These are phyloP conservation scores for Polyodon spathula DNA, from an alignment of 2,113 vertebrate species.

Conservation along the genomic window DNA sequence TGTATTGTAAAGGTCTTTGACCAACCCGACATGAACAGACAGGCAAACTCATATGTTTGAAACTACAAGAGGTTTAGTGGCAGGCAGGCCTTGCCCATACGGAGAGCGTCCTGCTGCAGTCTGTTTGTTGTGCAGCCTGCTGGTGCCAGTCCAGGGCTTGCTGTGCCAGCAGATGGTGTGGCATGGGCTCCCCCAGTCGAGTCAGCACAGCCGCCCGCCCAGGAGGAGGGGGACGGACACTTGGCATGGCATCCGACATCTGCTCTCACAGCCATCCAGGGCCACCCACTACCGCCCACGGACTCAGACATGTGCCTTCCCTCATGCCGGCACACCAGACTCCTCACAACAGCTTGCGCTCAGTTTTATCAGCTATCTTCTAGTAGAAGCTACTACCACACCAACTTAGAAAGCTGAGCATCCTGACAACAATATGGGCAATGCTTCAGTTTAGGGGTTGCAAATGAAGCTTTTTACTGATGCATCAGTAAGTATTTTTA, in stretches of 20 bases:
- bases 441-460: too few species aligned
- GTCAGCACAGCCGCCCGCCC: slow-evolving; percentile 43
- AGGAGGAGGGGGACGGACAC: slow-evolving; percentile 35
- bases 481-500: too few species aligned
- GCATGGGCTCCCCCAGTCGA: slow-evolving; percentile 24
- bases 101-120: slow-evolving; percentile 40
- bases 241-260: slow-evolving; percentile 41
- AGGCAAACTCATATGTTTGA: background rate
- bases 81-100: background rate
- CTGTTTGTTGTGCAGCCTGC: slow-evolving; percentile 19
- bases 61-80: background rate
- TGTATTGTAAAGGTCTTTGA: too few species aligned
- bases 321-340: background rate
- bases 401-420: background rate
- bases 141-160: slow-evolving; percentile 42
- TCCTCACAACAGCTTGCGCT: background rate
- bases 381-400: background rate
- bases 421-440: too few species aligned
- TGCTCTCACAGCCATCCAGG: slow-evolving; percentile 37
- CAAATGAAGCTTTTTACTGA: too few species aligned
- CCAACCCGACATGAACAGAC: slow-evolving; percentile 11
- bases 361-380: slow-evolving; percentile 3
- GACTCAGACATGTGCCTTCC: background rate
- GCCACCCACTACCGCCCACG: slow-evolving; percentile 12
- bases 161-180: slow-evolving; percentile 60